These are phyloP conservation scores for Tetraneura akinire DNA, from an alignment of 1,140 invertebrate species.

Conservation along the genomic window DNA sequence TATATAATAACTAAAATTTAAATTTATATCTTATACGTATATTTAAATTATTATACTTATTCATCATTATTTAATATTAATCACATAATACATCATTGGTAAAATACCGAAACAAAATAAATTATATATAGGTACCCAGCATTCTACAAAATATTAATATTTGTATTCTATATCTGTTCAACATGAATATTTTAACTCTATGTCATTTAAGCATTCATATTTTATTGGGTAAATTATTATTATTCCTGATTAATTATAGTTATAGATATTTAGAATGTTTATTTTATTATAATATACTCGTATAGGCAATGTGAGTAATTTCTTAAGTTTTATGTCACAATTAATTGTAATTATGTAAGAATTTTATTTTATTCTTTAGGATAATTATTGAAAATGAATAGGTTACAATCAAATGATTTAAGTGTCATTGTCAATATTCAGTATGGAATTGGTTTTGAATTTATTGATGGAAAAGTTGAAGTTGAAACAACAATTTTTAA, in stretches of 20 bases:
- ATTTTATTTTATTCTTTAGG: background rate
- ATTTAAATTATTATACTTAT: too few relatives aligned
- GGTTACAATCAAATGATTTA: slow-evolving; percentile 21
- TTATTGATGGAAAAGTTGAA: slow-evolving; percentile 6
- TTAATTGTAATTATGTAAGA: background rate
- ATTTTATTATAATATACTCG: too few relatives aligned
- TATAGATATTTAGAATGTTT: too few relatives aligned
- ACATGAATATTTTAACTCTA: background rate
- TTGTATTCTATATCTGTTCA: too few relatives aligned
- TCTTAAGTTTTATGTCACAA: too few relatives aligned
- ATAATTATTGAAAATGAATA: slow-evolving; percentile 14
- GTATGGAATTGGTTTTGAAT: slow-evolving; percentile 28
- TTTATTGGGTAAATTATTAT: background rate
- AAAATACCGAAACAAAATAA: background rate
- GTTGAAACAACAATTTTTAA: slow-evolving; percentile 3
- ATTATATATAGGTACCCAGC: too few relatives aligned
- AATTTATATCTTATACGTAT: too few relatives aligned
- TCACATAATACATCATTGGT: slow-evolving; percentile 1
- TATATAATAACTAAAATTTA: too few relatives aligned
- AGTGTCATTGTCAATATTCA: slow-evolving; percentile 19
- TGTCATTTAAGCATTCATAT: background rate
- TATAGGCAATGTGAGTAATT: too few relatives aligned
- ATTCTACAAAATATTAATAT: too few relatives aligned
- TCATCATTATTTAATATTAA: too few relatives aligned
- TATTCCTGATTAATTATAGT: too few relatives aligned